Percentiles rank a stretch among this genome's conserved stretches.
Evolutionary conservation across 2,113 vertebrate species (phyloP).

Genomic region (Rhea americana): DNA sequence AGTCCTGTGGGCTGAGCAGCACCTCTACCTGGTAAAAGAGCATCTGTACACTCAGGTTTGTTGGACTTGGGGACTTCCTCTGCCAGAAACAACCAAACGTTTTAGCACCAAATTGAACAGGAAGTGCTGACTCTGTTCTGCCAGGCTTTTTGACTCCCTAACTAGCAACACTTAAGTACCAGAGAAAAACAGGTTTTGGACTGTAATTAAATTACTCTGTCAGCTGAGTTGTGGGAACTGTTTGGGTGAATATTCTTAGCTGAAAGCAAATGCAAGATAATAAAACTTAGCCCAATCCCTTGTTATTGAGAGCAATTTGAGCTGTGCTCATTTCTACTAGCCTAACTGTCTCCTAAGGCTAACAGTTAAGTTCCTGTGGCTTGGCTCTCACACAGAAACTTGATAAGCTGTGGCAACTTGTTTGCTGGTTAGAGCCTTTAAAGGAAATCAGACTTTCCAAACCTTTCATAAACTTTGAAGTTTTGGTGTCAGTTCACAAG

Average conservation of each 20-base stretch:
- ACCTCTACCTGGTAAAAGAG: background rate
- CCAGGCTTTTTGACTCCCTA: background rate
- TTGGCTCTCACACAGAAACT: background rate
- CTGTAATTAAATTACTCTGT: background rate
- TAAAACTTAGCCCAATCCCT: background rate
- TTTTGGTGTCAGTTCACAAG: background rate
- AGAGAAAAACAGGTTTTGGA: background rate
- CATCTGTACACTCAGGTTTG: background rate
- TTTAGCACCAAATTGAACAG: background rate
- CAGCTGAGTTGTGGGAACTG: constrained; percentile 44
- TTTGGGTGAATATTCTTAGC: constrained; percentile 6
- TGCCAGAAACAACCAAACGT: background rate
- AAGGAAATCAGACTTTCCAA: background rate
- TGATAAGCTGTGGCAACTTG: background rate
- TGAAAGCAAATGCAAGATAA: constrained; percentile 13
- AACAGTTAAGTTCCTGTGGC: constrained; percentile 4
- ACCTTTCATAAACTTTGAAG: background rate
- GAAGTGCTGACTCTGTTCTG: background rate
- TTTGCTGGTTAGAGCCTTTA: background rate
- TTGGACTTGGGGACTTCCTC: background rate
- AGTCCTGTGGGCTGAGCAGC: background rate
- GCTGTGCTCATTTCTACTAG: background rate
- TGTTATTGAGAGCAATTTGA: background rate
- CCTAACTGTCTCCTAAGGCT: constrained; percentile 1
- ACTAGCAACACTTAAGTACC: background rate